Evolutionary conservation across 2,888 invertebrate genomes (phyloP).

Genomic region (Epinotia bilunana): DNA sequence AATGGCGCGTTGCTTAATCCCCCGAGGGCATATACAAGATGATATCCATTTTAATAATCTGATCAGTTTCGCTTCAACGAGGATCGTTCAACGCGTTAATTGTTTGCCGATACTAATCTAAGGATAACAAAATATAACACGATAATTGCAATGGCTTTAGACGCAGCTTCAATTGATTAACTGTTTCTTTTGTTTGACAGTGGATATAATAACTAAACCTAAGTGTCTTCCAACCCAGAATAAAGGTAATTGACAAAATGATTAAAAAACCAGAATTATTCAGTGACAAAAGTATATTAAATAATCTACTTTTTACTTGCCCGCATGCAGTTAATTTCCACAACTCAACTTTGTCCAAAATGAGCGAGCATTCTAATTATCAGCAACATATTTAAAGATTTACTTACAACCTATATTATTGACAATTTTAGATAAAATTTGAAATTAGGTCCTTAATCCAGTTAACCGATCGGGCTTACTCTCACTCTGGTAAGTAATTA

Average conservation of each 20-base stretch:
- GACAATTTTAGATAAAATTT: not conserved
- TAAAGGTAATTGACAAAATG: not conserved
- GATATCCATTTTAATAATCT: constrained; percentile 37
- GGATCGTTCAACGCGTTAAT: constrained; percentile 11
- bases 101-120: not conserved
- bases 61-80: constrained; percentile 12
- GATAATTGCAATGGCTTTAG: not conserved
- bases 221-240: not conserved
- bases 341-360: no score
- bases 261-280: no score
- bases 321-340: no score
- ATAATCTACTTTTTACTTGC: no score
- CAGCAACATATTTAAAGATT: no score
- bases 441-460: not conserved
- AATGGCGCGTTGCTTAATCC: constrained; percentile 19
- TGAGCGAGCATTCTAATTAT: no score
- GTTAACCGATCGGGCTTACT: not conserved
- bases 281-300: no score
- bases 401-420: not conserved
- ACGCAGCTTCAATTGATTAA: constrained; percentile 6
- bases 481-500: not conserved
- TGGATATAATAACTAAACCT: not conserved
- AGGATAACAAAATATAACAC: not conserved
- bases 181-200: not conserved
- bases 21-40: constrained; percentile 30